Base-by-base conservation (phyloP, 2,888 invertebrate species). In the Trissoscelio sp. region DNA sequence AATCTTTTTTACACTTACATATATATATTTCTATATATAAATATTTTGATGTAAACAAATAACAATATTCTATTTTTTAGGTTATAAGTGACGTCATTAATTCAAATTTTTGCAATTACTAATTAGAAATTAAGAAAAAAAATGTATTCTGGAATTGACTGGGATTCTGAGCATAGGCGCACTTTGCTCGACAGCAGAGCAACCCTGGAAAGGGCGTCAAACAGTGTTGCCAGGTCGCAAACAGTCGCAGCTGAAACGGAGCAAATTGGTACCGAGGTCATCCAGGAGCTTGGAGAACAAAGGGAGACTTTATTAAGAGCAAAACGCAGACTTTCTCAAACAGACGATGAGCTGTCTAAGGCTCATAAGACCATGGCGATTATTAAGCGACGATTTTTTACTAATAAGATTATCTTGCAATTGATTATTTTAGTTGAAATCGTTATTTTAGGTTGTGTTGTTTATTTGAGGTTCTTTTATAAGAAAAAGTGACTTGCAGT, bases 211-310 rank as follows among this genome's bases (percentile, higher is more conserved):
- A 90, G 95, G 58, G 94, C 95, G 0, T 92, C 70, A 16, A 51
- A 12, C 4, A 78, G 78, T 37, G 92, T 96, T 7, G 93, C 93
- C 0, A 92, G 96, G 67, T 95, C 96, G 0, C 95, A 95, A 83
- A 94, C 94, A 87, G 93, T 96, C 51, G 95, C 96, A 0, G 93
- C 95, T 2, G 96, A 97, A 92, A 96, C 96, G 0, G 97, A 97
- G 91, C 93, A 94, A 86, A 94, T 97, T 83, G 97, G 96, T 4
- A 94, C 94, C 0, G 95, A 95, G 88, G 96, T 96, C 0, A 93
- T 97, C 5, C 93, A 94, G 0, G 97, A 97, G 85, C 92, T 97
- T 37, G 94, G 94, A 1, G 94, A 93, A 78, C 97, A 97, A 91
- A 92, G 97, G 69, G 96, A 97, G 88, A 93, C 95, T 0, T 91